Conservation (phyloP, 2,113 vertebrate species). For the Channa argus region DNA sequence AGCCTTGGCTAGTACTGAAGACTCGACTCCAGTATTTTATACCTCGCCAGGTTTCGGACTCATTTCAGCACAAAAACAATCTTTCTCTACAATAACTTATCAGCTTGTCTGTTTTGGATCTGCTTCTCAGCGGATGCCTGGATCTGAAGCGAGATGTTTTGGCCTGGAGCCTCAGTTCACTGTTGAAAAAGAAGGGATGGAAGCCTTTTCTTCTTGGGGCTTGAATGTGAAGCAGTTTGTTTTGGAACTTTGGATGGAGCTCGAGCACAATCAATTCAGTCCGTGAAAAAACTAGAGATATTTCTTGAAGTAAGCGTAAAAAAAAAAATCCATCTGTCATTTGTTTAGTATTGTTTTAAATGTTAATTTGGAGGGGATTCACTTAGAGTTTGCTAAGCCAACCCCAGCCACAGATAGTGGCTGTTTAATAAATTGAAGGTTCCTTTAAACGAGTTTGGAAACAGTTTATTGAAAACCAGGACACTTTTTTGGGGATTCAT, state of each 20-base stretch:
- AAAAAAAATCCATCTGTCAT: too few species aligned
- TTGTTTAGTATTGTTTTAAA: not conserved
- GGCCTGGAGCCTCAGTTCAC: slow-evolving; percentile 4
- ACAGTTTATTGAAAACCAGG: not conserved
- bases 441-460: not conserved
- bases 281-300: not conserved
- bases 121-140: slow-evolving; percentile 20
- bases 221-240: slow-evolving; percentile 19
- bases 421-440: not conserved
- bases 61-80: slow-evolving; percentile 8
- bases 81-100: slow-evolving; percentile 57
- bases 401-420: not conserved
- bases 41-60: slow-evolving; percentile 8
- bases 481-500: not conserved
- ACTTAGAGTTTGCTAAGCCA: not conserved
- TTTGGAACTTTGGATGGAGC: slow-evolving; percentile 13
- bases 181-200: slow-evolving; percentile 7
- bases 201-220: not conserved
- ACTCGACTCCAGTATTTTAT: not conserved
- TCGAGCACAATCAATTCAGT: not conserved
- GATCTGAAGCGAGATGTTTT: slow-evolving; percentile 32
- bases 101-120: slow-evolving; percentile 85
- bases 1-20: slow-evolving; percentile 13
- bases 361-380: not conserved
- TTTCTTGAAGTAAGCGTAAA: too few species aligned